phyloP scores from a whole-genome alignment of 2,113 vertebrate species.

The Clarias macrocephalus region DNA sequence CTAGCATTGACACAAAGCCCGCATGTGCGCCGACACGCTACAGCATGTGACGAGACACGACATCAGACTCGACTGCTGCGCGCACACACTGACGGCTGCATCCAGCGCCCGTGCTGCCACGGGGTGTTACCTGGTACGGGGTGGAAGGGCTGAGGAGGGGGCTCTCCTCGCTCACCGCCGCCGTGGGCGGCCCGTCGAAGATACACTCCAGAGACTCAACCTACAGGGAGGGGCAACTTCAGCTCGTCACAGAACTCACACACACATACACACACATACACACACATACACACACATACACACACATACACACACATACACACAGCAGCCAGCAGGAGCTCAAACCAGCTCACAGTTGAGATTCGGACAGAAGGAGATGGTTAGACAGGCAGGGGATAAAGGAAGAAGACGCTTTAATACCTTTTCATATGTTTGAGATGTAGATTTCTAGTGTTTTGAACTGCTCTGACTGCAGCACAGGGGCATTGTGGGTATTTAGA shows the following conservation, averaged over 20 bases:
- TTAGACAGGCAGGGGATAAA: conserved; percentile 17
- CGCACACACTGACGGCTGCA: conserved; percentile 32
- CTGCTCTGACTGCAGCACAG: background rate
- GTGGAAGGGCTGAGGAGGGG: conserved; percentile 65
- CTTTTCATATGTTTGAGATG: background rate
- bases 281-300: too few relatives aligned
- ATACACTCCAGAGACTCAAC: conserved; percentile 76
- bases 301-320: too few relatives aligned
- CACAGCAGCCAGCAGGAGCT: background rate
- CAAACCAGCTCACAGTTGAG: background rate
- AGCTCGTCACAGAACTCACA: background rate
- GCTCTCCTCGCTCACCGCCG: conserved; percentile 68
- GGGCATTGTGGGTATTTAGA: background rate
- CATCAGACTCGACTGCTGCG: background rate
- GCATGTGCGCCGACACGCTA: background rate
- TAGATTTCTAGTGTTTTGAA: background rate
- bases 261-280: background rate
- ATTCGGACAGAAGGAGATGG: conserved; percentile 23
- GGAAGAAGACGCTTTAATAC: background rate
- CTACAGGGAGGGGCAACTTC: conserved; percentile 58
- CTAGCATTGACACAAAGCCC: conserved; percentile 2
- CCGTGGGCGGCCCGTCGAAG: conserved; percentile 69
- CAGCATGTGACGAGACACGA: conserved; percentile 35
- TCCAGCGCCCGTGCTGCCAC: conserved; percentile 12
- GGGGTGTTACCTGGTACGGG: conserved; percentile 64